Evolutionary conservation across 2,113 vertebrate species (phyloP), one percentile per base, ranked within the genome.

Genomic region (Agapornis roseicollis): DNA sequence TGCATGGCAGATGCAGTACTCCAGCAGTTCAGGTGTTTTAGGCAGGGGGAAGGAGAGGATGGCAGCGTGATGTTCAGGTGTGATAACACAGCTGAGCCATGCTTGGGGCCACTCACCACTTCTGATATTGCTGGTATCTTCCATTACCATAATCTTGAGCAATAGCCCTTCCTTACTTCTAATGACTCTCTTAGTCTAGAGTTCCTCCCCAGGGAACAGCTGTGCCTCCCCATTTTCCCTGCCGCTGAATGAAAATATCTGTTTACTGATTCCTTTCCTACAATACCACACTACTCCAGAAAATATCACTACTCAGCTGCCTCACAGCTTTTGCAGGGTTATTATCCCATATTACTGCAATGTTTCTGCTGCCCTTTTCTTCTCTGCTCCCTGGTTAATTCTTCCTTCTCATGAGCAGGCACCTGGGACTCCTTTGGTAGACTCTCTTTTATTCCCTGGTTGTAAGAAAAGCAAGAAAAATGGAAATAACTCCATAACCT

Each of bases 31-130:
- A 7, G 33, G 10, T 37, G 18, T 39, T n/a, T 44, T 64, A 23
- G 18, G 5, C 3, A 2, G 14, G 7, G 7, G 8, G 6, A 8
- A 9, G 50, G 49, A 72, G 33, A 41, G 19, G 33, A 41, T 15
- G 35, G 13, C 4, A 17, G 41, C 3, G 0, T 1, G 3, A 20
- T 55, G n/a, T 33, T 77, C 3, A 3, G n/a, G 47, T 76, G 47
- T 4, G 16, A 42, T 49, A 25, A 25, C n/a, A 37, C 33, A 42
- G 35, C 55, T 55, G 41, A 85, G n/a, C 39, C 4, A 5, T 3
- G 17, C 71, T 74, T 3, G 2, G 33, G 41, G 22, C 35, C 1
- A 3, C 44, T 55, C 2, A 1, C 7, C 5, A 11, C 2, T 6
- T 78, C 63, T 61, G 58, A 47, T 27, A 71, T 55, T 73, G 74